phyloP scores from a whole-genome alignment of 2,113 vertebrate genomes.

The Chinchilla lanigera region DNA sequence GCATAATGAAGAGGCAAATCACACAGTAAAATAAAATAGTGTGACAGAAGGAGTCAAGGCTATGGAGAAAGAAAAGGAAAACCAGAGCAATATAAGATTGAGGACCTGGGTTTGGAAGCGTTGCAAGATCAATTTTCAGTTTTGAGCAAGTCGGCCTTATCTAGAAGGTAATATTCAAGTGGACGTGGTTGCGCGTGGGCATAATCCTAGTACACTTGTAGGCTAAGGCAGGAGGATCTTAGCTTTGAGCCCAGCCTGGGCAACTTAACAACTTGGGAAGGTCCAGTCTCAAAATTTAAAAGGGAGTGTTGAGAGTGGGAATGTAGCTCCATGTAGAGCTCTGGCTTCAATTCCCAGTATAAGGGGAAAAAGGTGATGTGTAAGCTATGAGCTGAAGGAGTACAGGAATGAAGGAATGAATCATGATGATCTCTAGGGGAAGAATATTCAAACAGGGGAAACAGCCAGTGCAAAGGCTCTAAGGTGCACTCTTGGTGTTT shows the following conservation, averaged over 20 bases:
- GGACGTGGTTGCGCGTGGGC: background rate
- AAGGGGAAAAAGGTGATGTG: background rate
- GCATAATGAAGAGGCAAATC: background rate
- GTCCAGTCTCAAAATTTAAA: background rate
- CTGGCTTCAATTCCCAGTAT: background rate
- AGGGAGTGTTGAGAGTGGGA: background rate
- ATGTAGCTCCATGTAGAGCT: background rate
- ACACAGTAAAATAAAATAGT: background rate
- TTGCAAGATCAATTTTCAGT: background rate
- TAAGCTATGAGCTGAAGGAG: background rate
- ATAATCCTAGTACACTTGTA: background rate
- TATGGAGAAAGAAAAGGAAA: background rate
- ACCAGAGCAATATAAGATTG: background rate
- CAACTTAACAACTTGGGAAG: background rate
- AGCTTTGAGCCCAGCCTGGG: background rate
- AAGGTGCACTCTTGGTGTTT: background rate
- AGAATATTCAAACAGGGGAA: background rate
- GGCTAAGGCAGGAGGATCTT: background rate
- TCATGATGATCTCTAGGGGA: background rate
- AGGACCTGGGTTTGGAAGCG: rapidly evolving
- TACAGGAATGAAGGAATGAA: background rate
- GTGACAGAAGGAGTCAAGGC: background rate
- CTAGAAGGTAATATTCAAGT: background rate
- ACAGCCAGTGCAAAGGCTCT: background rate
- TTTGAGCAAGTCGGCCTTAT: background rate